These are phyloP conservation scores for Myrmecophaga tridactyla DNA, from an alignment of 2,113 vertebrate genomes.

Conservation along the genomic window DNA sequence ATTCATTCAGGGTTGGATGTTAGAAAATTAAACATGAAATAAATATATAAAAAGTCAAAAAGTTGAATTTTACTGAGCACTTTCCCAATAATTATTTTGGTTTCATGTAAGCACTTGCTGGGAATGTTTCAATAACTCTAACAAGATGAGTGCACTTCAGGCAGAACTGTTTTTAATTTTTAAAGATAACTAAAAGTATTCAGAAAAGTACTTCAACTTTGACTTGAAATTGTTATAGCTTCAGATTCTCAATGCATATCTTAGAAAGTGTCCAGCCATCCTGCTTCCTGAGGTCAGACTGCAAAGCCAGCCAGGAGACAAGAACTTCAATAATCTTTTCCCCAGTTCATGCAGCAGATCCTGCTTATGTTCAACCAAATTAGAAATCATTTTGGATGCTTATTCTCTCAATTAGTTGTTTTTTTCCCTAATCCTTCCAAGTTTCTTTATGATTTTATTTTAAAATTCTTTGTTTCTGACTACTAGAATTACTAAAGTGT, in stretches of 20 bases:
- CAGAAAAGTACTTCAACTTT: neutral
- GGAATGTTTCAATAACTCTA: neutral
- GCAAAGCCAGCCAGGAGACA: conserved; percentile 42
- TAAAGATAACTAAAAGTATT: conserved; percentile 49
- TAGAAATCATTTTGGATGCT: conserved; percentile 60
- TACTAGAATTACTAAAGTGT: neutral
- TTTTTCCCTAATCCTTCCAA: neutral
- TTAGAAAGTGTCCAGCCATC: conserved; percentile 6
- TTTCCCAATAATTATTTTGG: neutral
- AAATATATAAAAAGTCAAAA: conserved; percentile 18
- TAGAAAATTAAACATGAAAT: conserved; percentile 50
- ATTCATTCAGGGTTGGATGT: conserved; percentile 17
- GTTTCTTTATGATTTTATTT: conserved; percentile 57
- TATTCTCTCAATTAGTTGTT: conserved; percentile 47
- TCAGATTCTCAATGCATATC: neutral
- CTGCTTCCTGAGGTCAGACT: conserved; percentile 34
- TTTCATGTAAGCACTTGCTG: neutral
- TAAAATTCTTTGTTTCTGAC: conserved; percentile 29
- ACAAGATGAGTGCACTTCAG: neutral
- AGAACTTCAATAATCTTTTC: conserved; percentile 43
- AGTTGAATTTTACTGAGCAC: neutral
- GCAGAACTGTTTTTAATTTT: conserved; percentile 42
- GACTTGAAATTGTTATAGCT: neutral
- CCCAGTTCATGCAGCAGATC: neutral
- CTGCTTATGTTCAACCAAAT: conserved; percentile 73